Evolutionary conservation across 2,113 vertebrate genomes (phyloP).

Genomic region (Myanophis thanlyinensis): DNA sequence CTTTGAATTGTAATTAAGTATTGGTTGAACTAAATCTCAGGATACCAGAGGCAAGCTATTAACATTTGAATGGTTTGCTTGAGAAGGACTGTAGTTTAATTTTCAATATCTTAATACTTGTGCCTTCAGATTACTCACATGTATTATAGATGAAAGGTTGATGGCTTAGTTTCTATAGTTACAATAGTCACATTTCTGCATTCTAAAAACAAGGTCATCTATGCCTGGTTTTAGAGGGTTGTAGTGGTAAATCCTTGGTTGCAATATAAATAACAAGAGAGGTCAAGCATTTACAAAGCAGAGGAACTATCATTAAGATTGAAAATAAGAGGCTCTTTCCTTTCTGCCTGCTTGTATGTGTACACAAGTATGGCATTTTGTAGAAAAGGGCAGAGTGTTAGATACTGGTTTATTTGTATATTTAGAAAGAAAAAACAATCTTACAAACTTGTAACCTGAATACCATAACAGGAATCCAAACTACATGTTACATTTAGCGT

Average conservation of each 20-base stretch:
- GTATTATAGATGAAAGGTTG: conserved; percentile 60
- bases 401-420: not conserved
- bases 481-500: not conserved
- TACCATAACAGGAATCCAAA: not conserved
- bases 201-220: not conserved
- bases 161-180: conserved; percentile 12
- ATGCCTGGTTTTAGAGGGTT: not conserved
- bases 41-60: conserved; percentile 39
- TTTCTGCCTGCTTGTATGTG: not conserved
- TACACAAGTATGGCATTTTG: not conserved
- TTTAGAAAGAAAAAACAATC: not conserved
- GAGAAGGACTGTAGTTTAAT: conserved; percentile 40
- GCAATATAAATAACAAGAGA: conserved; percentile 5
- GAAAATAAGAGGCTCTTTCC: conserved; percentile 1
- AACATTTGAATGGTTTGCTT: conserved; percentile 59
- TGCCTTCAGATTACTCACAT: conserved; percentile 38
- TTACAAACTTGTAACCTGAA: not conserved
- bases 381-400: not conserved
- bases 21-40: conserved; percentile 42
- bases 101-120: conserved; percentile 38
- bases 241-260: not conserved
- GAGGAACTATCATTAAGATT: not conserved
- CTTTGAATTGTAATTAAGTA: conserved; percentile 15
- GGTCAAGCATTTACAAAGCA: not conserved
- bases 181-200: not conserved